Percentiles rank a stretch among this genome's conserved stretches.
These are phyloP conservation scores for Protonibea diacanthus DNA, from an alignment of 2,797 vertebrate species.

Conservation along the genomic window DNA sequence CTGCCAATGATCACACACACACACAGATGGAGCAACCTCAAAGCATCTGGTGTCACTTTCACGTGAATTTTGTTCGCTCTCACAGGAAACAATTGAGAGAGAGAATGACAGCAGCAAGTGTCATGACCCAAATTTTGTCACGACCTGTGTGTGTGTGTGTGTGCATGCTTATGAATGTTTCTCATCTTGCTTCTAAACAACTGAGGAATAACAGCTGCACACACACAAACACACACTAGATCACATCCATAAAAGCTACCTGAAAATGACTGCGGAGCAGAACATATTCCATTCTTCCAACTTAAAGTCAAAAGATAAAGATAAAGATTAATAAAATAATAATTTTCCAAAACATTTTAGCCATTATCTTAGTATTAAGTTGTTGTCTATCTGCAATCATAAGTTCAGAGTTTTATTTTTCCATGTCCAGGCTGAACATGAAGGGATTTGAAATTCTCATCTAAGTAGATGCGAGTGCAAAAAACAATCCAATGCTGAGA, in stretches of 20 bases:
- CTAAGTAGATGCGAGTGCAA: background rate
- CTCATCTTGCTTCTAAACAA: background rate
- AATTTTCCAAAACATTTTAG: no score
- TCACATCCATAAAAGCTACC: background rate
- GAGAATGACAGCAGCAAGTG: conserved; percentile 54
- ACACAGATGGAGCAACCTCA: conserved; percentile 21
- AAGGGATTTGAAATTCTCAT: no score
- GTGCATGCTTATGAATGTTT: background rate
- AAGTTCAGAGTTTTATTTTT: background rate
- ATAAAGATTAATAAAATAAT: no score
- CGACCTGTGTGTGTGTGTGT: conserved; percentile 14
- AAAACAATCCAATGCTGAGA: background rate
- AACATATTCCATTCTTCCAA: background rate
- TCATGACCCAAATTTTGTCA: conserved; percentile 34
- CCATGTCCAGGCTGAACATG: background rate
- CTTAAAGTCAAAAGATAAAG: background rate
- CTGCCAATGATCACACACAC: background rate
- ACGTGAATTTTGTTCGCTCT: conserved; percentile 28
- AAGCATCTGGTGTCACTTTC: conserved; percentile 55
- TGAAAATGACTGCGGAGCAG: background rate
- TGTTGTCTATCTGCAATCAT: background rate
- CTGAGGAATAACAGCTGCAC: background rate
- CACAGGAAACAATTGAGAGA: conserved; percentile 26
- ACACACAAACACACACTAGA: conserved; percentile 1
- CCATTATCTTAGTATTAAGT: background rate